Conservation (phyloP, 2,888 invertebrate genomes). For the Meiosimyza platycephala region DNA sequence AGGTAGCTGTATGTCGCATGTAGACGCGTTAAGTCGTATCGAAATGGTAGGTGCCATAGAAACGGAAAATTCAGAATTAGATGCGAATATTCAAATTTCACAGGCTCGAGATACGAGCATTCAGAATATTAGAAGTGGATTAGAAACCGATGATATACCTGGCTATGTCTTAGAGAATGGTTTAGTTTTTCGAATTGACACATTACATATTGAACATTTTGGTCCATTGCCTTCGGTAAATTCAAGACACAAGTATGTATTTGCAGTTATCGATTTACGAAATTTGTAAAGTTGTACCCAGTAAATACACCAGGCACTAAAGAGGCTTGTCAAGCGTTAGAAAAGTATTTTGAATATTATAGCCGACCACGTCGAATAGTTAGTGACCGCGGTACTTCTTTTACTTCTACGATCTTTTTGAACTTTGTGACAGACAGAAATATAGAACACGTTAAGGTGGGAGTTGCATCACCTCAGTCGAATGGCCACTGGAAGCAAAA, state of each 20-base stretch:
- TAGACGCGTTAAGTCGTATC: slow-evolving; percentile 21
- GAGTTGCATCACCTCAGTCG: slow-evolving; percentile 30
- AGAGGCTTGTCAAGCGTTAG: slow-evolving; percentile 24
- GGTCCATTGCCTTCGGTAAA: slow-evolving; percentile 22
- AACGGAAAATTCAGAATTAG: slow-evolving; percentile 4
- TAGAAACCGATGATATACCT: neutral
- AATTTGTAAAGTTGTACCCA: slow-evolving; percentile 31
- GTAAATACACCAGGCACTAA: slow-evolving; percentile 36
- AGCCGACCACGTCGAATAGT: slow-evolving; percentile 36
- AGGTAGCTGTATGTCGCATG: neutral
- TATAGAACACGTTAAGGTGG: slow-evolving; percentile 37
- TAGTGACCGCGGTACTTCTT: slow-evolving; percentile 28
- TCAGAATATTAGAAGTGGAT: slow-evolving; percentile 4
- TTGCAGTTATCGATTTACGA: neutral
- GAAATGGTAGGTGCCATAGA: slow-evolving; percentile 6
- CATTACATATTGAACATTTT: slow-evolving; percentile 27
- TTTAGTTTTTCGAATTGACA: slow-evolving; percentile 27
- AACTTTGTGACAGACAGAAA: slow-evolving; percentile 32
- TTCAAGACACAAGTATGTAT: slow-evolving; percentile 4
- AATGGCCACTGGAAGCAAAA: neutral
- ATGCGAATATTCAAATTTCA: slow-evolving; percentile 32
- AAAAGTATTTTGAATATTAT: slow-evolving; percentile 32
- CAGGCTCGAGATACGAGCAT: slow-evolving; percentile 21
- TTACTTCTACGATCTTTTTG: slow-evolving; percentile 36
- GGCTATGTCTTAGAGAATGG: neutral